A percentile compares a stretch with the other conserved stretches of the same genome.
These are phyloP conservation scores for Thysanoteuthis rhombus DNA, from an alignment of 2,888 invertebrate genomes.

Conservation along the genomic window DNA sequence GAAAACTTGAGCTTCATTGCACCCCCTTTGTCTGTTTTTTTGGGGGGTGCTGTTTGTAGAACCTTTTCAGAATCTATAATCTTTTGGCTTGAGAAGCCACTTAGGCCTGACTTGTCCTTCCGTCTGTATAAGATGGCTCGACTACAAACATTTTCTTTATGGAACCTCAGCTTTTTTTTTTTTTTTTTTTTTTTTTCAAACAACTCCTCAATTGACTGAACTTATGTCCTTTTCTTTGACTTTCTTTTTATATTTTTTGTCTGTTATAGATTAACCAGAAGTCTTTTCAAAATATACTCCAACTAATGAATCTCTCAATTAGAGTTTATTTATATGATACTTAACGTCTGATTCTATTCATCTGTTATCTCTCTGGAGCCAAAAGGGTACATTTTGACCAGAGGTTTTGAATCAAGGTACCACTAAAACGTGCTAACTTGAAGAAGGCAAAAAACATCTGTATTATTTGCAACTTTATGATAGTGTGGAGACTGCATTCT, in stretches of 20 bases:
- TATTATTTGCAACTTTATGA: too few relatives aligned
- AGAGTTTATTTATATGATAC: too few relatives aligned
- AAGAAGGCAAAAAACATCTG: too few relatives aligned
- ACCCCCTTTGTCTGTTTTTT: background rate
- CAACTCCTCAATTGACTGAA: background rate
- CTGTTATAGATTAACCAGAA: background rate
- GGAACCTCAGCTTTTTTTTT: background rate
- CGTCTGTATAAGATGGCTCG: background rate
- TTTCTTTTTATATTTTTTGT: background rate
- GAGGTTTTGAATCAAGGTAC: too few relatives aligned
- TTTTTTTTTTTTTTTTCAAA: background rate
- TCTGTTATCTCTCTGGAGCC: too few relatives aligned
- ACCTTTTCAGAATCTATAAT: too few relatives aligned
- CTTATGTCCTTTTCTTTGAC: background rate
- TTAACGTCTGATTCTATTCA: too few relatives aligned
- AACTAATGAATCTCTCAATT: background rate
- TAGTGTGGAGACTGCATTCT: too few relatives aligned
- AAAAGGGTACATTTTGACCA: too few relatives aligned
- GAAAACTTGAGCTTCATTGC: background rate
- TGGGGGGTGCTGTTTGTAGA: background rate
- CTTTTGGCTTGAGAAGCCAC: background rate
- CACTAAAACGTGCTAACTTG: too few relatives aligned
- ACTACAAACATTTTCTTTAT: background rate
- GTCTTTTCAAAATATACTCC: background rate
- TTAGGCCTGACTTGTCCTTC: background rate